Evolutionary conservation across 2,888 invertebrate species (phyloP).

Genomic region (Lasioglossum zephyrum): DNA sequence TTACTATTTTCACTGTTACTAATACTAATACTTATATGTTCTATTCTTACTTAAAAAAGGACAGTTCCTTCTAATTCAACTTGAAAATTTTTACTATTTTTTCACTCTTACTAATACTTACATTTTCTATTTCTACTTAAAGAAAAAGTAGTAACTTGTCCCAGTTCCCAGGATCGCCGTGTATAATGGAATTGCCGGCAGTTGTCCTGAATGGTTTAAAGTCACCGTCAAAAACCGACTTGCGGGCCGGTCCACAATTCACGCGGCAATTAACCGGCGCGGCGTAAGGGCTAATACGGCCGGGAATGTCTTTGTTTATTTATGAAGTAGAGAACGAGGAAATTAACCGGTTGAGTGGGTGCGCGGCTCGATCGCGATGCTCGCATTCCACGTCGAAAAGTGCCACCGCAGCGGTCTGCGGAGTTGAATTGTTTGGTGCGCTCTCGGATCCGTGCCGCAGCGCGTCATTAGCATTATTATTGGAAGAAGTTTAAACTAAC

Average conservation of each 20-base stretch:
- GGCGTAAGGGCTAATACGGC: neutral
- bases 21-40: too few relatives aligned
- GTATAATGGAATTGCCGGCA: neutral
- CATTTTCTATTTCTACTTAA: too few relatives aligned
- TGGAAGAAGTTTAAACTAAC: slow-evolving; percentile 12
- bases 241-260: neutral
- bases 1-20: too few relatives aligned
- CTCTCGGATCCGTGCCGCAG: slow-evolving; percentile 1
- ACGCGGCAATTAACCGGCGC: neutral
- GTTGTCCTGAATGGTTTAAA: neutral
- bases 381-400: slow-evolving; percentile 15
- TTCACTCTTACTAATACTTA: too few relatives aligned
- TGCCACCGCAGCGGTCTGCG: slow-evolving; percentile 5
- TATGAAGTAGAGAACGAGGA: neutral
- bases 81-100: too few relatives aligned
- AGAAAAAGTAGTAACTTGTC: too few relatives aligned
- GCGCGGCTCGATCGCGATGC: neutral
- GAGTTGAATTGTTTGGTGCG: neutral
- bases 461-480: slow-evolving; percentile 11
- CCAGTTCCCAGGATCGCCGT: too few relatives aligned
- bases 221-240: neutral
- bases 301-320: neutral
- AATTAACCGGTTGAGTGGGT: neutral
- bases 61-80: too few relatives aligned
- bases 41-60: too few relatives aligned